Conservation (phyloP, 1,140 invertebrate genomes). For the Gryllus bimaculatus region DNA sequence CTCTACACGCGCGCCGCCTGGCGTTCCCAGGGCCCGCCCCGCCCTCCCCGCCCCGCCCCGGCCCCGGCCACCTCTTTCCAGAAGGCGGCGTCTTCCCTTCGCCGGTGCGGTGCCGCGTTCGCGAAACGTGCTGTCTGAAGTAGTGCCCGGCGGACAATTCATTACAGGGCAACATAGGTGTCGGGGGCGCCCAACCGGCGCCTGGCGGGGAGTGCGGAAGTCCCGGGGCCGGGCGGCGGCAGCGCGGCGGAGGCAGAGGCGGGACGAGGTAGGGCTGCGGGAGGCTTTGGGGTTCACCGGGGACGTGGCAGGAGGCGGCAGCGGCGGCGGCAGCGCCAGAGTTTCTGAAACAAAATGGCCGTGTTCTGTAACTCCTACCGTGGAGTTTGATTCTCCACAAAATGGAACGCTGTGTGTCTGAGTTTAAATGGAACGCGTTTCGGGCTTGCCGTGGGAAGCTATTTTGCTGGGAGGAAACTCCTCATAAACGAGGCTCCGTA, state of each 20-base stretch:
- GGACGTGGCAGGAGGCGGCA: neutral
- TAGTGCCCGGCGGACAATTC: neutral
- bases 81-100: neutral
- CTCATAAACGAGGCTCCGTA: neutral
- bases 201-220: neutral
- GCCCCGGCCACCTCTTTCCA: neutral
- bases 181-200: neutral
- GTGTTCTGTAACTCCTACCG: neutral
- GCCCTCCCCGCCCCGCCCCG: no score
- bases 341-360: neutral
- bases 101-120: no score
- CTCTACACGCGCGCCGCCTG: neutral
- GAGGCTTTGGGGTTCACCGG: neutral
- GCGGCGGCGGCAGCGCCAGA: neutral
- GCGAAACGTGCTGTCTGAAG: neutral
- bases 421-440: neutral
- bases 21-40: no score
- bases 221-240: no score
- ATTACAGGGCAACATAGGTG: neutral
- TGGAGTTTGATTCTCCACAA: conserved; percentile 1
- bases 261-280: neutral
- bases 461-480: neutral
- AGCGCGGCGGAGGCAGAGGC: neutral
- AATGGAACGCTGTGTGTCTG: neutral
- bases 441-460: neutral